Base-by-base conservation (phyloP, 2,888 invertebrate genomes). In the Melikaiella ostensackeni region DNA sequence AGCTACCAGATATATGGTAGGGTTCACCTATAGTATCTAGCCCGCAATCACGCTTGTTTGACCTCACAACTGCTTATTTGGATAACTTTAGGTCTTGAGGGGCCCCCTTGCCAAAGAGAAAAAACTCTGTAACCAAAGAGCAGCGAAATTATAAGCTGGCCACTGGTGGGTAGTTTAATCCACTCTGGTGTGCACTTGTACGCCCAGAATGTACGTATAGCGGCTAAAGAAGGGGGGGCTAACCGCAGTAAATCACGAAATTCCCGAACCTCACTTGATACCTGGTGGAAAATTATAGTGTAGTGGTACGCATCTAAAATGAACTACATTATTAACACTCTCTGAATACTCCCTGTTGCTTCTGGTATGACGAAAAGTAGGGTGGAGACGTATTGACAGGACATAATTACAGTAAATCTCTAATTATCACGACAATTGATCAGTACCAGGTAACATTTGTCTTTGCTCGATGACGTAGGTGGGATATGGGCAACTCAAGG, bases 371-470 rank as follows among this genome's bases (percentile, higher is more conserved):
- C 77, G 75, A 35, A 70, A 70, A 46, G 75, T 63, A 73, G 38
- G 74, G 75, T 50, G 74, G 75, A 80, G 70, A 81, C 78, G 77
- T 82, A 81, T 82, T 81, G 79, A 82, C 82, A 81, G 80, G 75
- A 77, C 79, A 79, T 81, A 81, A 82, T 82, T 82, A 84, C 83
- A 82, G 81, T 84, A 84, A 86, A 86, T 86, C 84, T 84, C 82
- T 86, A 86, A 86, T 87, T 86, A 86, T 81, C 84, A 13, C 38
- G 13, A 4, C 74, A 55, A 79, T 76, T 75, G 79, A 82, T 79
- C 80, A 74, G 7, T 50, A 30, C 66, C 8, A 21, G 9, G 33
- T 33, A 62, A 46, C n/a, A 70, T 70, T 70, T 70, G 50, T 33
- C 46, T 50, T 27, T 70, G 50, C 3, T 1, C 11, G 5, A n/a